These are phyloP conservation scores for Geotrupes spiniger DNA, from an alignment of 2,888 invertebrate species.

Conservation along the genomic window DNA sequence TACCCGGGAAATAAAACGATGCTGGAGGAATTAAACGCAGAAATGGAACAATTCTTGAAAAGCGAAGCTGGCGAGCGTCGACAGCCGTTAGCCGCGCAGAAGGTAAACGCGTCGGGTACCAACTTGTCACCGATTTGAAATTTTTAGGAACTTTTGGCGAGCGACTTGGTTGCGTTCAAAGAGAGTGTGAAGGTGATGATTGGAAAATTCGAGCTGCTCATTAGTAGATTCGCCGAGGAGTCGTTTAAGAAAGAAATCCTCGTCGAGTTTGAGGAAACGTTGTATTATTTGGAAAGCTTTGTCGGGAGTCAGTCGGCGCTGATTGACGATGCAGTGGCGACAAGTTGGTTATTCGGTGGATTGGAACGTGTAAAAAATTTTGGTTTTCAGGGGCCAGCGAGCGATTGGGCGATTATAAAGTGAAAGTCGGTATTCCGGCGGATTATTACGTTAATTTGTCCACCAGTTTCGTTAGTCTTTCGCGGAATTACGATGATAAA, in stretches of 20 bases:
- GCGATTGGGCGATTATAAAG: constrained; percentile 9
- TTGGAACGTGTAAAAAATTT: background rate
- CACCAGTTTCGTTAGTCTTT: background rate
- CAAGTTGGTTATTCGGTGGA: background rate
- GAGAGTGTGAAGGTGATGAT: background rate
- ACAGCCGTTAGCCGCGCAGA: background rate
- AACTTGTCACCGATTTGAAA: background rate
- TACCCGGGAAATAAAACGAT: constrained; percentile 36
- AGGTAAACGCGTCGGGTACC: background rate
- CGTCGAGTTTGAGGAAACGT: constrained; percentile 2
- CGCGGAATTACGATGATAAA: background rate
- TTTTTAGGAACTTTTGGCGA: background rate
- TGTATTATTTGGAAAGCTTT: constrained; percentile 4
- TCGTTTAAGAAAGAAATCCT: background rate
- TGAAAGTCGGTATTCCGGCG: constrained; percentile 9
- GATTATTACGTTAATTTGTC: constrained; percentile 6
- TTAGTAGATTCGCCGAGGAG: background rate
- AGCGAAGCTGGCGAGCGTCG: constrained; percentile 1
- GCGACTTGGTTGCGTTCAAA: background rate
- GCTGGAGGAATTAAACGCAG: constrained; percentile 33
- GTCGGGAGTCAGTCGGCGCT: background rate
- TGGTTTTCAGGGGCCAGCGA: constrained; percentile 7
- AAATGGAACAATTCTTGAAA: constrained; percentile 23
- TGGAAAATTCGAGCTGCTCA: background rate
- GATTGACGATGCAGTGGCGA: background rate